Conservation (phyloP, 2,797 vertebrate species). For the Microctenopoma stevenorrisi region DNA sequence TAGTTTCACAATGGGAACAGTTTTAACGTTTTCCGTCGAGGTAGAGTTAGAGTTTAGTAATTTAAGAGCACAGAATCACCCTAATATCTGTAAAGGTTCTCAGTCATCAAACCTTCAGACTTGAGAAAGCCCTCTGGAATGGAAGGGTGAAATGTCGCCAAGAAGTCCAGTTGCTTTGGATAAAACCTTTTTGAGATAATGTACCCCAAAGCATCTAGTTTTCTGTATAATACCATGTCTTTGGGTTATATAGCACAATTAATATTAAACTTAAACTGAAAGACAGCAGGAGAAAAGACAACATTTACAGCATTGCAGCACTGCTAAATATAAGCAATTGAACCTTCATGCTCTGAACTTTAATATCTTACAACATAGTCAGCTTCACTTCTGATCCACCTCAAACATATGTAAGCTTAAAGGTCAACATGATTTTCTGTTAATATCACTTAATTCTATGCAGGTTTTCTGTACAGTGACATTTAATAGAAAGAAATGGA, state of each 20-base stretch:
- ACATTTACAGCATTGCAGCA: neutral
- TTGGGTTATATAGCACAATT: constrained; percentile 4
- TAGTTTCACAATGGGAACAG: neutral
- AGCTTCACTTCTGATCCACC: neutral
- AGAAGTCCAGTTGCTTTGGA: no score
- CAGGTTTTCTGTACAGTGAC: neutral
- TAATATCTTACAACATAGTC: neutral
- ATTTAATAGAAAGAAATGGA: neutral
- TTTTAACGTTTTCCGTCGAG: no score
- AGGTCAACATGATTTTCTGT: neutral
- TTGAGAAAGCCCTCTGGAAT: no score
- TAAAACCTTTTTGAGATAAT: neutral
- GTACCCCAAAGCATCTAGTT: neutral
- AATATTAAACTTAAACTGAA: constrained; percentile 5
- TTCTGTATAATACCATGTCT: neutral
- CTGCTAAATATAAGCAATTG: neutral
- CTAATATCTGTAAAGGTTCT: no score
- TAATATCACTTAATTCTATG: neutral
- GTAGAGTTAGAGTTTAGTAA: no score
- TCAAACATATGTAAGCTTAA: neutral
- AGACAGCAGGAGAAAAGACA: neutral
- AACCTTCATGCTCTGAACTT: neutral
- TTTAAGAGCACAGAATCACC: neutral
- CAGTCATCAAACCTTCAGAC: no score
- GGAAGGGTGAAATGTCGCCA: no score